phyloP scores from a whole-genome alignment of 1,140 invertebrate species.

The Aphelinus certus region DNA sequence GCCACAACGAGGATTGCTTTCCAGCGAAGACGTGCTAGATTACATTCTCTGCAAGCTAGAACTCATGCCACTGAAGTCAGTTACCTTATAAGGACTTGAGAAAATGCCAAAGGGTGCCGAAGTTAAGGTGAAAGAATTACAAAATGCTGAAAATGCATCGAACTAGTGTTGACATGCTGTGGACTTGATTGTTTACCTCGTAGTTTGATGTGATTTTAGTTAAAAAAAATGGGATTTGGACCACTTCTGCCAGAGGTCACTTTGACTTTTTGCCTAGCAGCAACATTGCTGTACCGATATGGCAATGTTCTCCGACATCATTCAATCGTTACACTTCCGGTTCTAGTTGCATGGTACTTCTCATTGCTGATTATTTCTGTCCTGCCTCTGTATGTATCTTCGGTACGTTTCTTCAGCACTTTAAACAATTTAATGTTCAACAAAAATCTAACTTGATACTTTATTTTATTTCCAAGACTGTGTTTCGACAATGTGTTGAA shows the following conservation, averaged over 20 bases:
- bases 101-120: conserved; percentile 92
- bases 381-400: conserved; percentile 95
- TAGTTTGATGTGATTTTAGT: conserved; percentile 11
- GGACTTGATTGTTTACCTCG: conserved; percentile 2
- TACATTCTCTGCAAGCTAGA: conserved; percentile 88
- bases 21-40: conserved; percentile 68
- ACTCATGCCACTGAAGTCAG: conserved; percentile 87
- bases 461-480: conserved; percentile 72
- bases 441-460: conserved; percentile 15
- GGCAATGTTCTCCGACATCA: conserved; percentile 95
- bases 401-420: conserved; percentile 75
- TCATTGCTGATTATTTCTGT: conserved; percentile 98
- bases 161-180: conserved; percentile 17
- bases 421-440: conserved; percentile 21
- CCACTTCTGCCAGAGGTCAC: conserved; percentile 84
- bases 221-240: conserved; percentile 77
- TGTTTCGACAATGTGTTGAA: conserved; percentile 80
- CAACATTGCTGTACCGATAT: conserved; percentile 89
- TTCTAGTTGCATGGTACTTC: conserved; percentile 98
- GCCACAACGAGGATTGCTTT: conserved; percentile 68
- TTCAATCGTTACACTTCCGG: conserved; percentile 90
- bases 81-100: conserved; percentile 91
- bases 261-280: conserved; percentile 81
- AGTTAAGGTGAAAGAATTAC: conserved; percentile 73
- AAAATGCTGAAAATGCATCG: conserved; percentile 51